Evolutionary conservation across 1,140 invertebrate species (phyloP), one percentile per base, ranked within the genome.

Genomic region (Papilio xuthus): DNA sequence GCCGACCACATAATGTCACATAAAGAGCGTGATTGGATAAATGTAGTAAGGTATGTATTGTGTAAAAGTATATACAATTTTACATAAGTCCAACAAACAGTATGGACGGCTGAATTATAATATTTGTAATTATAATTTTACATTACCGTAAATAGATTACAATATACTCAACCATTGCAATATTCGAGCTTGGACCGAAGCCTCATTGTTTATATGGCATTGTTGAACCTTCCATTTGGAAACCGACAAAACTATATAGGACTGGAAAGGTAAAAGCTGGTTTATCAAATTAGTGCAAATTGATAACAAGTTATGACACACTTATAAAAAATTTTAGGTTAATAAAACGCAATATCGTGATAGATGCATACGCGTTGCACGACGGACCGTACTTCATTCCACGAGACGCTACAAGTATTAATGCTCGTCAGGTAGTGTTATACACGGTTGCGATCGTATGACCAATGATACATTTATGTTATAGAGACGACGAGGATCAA

Each of bases 361-460:
- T 79, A 53, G 83, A 85, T 63, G 79, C 76, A 8, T 85, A 78
- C 44, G 82, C 82, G n/a, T 76, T 85, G 18, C 83, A 85, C 53
- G 83, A 85, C 76, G 83, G 83, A 23, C 82, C 53, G 1, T 56
- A 56, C 20, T 56, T 9, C 20, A 56, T 56, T 56, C 53, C 53
- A 20, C 9, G 20, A 23, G n/a, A 56, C n/a, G 53, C 53, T 56
- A 8, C 53, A 56, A 56, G 20, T 56, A 56, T 56, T 56, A 56
- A 78, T 37, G 32, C 32, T 37, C 32, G 32, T 77, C 81, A 77
- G 32, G 32, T 37, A 37, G 7, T 37, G 7, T 37, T 15, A 47
- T 15, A 18, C 44, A 47, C 44, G 2, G 3, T 47, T 47, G 13
- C 18, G 15, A 47, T 4, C 10, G 18, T 4, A 15, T 7, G 44